Percentiles rank a stretch among this genome's conserved stretches.
Conservation (phyloP, 2,113 vertebrate genomes). For the Catharus bicknelli region DNA sequence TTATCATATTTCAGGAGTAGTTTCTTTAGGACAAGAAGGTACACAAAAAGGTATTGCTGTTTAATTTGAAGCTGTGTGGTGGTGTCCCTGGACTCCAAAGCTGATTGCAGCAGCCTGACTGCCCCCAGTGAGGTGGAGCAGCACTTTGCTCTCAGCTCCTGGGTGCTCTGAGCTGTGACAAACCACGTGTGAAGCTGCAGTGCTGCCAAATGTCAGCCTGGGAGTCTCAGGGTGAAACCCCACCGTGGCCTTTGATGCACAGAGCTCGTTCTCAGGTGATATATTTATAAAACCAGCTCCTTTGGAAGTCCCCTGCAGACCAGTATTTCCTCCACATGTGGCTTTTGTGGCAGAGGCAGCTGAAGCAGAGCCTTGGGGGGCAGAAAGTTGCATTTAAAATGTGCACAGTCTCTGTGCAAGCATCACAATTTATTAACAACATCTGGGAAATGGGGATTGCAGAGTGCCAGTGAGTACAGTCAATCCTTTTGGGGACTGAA, state of each 20-base stretch:
- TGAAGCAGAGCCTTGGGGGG: background rate
- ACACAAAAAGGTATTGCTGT: background rate
- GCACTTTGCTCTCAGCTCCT: background rate
- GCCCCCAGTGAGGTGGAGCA: background rate
- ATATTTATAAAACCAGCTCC: background rate
- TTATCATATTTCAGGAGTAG: background rate
- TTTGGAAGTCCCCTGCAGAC: background rate
- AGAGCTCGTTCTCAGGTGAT: background rate
- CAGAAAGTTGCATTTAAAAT: background rate
- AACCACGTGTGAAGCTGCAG: background rate
- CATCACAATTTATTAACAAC: background rate
- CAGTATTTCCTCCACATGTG: background rate
- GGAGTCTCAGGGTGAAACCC: background rate
- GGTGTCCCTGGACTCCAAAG: background rate
- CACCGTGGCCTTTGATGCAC: fast-evolving
- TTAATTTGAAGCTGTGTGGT: background rate
- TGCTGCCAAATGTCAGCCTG: background rate
- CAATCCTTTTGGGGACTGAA: background rate
- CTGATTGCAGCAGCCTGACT: background rate
- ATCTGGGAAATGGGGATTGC: background rate
- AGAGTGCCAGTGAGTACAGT: background rate
- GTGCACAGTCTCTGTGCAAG: background rate
- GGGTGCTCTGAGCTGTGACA: background rate
- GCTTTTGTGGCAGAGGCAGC: background rate
- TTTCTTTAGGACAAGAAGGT: background rate